These are phyloP conservation scores for Cinclus cinclus DNA, from an alignment of 2,113 vertebrate genomes.

Conservation along the genomic window DNA sequence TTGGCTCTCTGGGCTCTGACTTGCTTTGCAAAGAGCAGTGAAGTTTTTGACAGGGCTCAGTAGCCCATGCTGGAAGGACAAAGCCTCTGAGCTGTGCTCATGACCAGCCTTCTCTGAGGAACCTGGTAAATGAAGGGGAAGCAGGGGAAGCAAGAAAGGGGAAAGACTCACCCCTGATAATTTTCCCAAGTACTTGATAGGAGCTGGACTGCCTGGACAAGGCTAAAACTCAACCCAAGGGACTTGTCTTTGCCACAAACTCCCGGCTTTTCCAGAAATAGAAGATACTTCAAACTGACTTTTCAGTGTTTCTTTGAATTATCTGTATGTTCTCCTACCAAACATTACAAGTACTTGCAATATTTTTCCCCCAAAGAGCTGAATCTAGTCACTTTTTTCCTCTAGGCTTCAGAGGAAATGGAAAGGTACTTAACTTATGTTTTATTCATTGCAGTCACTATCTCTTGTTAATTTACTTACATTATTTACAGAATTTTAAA, in stretches of 20 bases:
- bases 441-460: slow-evolving; percentile 64
- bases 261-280: background rate
- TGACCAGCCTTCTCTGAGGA: background rate
- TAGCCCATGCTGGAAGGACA: background rate
- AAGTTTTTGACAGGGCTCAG: background rate
- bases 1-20: background rate
- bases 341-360: background rate
- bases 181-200: background rate
- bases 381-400: slow-evolving; percentile 45
- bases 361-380: background rate
- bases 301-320: background rate
- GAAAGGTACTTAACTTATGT: slow-evolving; percentile 62
- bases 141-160: background rate
- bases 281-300: background rate
- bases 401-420: slow-evolving; percentile 16
- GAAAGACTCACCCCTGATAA: background rate
- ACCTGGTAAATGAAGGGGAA: too few species aligned
- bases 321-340: background rate
- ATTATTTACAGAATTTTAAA: slow-evolving; percentile 75
- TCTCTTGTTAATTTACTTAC: slow-evolving; percentile 72
- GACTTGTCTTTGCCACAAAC: background rate
- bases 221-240: background rate
- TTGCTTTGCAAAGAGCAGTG: background rate
- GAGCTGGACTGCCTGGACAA: background rate
- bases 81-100: background rate